Base-by-base conservation (phyloP, 1,140 invertebrate species). In the Drosophila santomea region DNA sequence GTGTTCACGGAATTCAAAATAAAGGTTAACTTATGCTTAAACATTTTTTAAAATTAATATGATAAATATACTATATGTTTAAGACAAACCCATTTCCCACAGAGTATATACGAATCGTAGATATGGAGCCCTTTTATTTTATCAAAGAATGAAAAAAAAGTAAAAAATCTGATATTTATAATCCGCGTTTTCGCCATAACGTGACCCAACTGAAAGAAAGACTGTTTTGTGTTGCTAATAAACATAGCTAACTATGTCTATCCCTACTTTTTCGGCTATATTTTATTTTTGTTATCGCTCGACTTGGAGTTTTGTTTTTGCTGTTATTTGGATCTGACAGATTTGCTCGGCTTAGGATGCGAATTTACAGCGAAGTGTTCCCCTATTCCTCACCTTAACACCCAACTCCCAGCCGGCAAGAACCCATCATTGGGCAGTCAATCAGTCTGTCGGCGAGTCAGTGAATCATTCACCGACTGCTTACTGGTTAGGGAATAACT, bases 351-450 rank as follows among this genome's bases (percentile, higher is more conserved):
- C 39, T 73, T 78, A 52, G 61, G 38, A 47, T 62, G 56, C 38
- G 39, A 15, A 43, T 47, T 41, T 39, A 39, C 61, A 36, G 38
- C 47, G 25, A 35, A 54, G 64, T n/a, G 23, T n/a, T 10, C 38
- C 32, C 25, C 14, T 39, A 0, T 14, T 4, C 39, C 45, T 48
- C 28, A 20, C 38, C 23, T 6, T 45, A 59, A 38, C 38, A n/a
- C 60, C 38, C 45, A 11, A 3, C 38, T 35, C 64, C 38, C 45
- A 25, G 48, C 35, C 43, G 10, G 17, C 35, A 4, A 5, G 17
- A 6, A 17, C 43, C 44, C 64, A 66, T 69, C 67, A 73, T 61
- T 62, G 78, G 58, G 64, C 80, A 90, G 81, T 89, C 67, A 81
- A 75, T 74, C 81, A 55, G 77, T 11, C 71, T 78, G 61, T 74